Evolutionary conservation across 2,113 vertebrate genomes (phyloP), one percentile per base, ranked within the genome.

Genomic region (Nothocercus nigrocapillus): DNA sequence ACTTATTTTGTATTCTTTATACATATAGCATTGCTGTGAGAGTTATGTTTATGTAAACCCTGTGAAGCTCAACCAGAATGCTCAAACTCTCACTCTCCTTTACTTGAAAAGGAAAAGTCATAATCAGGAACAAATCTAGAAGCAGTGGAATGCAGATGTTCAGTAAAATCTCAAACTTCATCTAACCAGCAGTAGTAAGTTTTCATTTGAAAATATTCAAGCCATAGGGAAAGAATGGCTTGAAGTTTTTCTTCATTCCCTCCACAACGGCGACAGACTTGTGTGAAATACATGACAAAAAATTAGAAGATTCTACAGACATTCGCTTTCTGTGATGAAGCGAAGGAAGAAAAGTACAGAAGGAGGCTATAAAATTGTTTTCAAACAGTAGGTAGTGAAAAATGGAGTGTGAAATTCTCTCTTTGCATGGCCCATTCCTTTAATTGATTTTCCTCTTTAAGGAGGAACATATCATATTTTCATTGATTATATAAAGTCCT

Each of bases 221-320:
- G 14, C 8, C 21, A 7, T 63, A 42, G 20, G 22, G 44, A 59
- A 40, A 75, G 49, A 59, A 61, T 44, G 54, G 16, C 20, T 42
- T 59, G 28, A 22, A 59, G 4, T 9, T 14, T 82, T 24, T 32
- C 28, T 34, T 83, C 36, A 15, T 28, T 54, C 3, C 3, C 5
- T 66, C 34, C 58, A 27, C 6, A 53, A 68, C 88, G 66, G 38
- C 5, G 47, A 20, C 1, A 7, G 10, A n/a, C 38, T 24, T 34
- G 3, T 24, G 17, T 32, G 64, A 68, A 74, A 54, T n/a, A 67
- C 1, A n/a, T 54, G 40, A 45, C 6, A 66, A 83, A 58, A 90
- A 24, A 1, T 7, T 6, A 13, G 19, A 38, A 44, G 8, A 10
- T 5, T 42, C 4, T 32, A 24, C 6, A 27, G 36, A 47, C 0